Evolutionary conservation across 1,140 invertebrate species (phyloP), one percentile per base, ranked within the genome.

Genomic region (Trichogramma pretiosum): DNA sequence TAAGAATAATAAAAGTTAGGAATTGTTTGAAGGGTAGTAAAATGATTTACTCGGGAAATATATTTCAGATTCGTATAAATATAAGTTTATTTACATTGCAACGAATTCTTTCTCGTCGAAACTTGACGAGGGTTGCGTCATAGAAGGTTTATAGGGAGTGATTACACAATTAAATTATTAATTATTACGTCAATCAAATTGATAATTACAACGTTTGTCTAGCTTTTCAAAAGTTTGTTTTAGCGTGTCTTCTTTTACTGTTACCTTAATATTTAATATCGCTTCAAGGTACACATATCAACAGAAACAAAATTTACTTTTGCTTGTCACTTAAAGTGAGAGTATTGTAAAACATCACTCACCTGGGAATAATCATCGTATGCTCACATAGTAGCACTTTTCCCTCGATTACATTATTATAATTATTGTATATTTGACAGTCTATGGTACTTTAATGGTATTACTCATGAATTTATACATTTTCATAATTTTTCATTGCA

Each of bases 81-180:
- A 69, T 70, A 70, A 64, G 68, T 70, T 70, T 70, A 70, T 70
- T 70, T 70, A 70, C 67, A 70, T 65, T 68, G 61, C 64, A 70
- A 70, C 65, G 65, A 58, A 63, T 66, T 47, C 61, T 60, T n/a
- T n/a, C 56, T 60, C 59, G 58, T 57, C 55, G 56, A 58, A n/a
- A n/a, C 56, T 61, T 56, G 58, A 46, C 50, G 61, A 63, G 57
- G 52, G 44, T 16, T n/a, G n/a, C n/a, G n/a, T n/a, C n/a, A n/a
- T n/a, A 56, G 53, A 58, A 62, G 62, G 62, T 56, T 53, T 54
- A 57, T 66, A 56, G 65, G 60, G 56, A 60, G 48, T 65, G 58
- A 61, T 64, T 50, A 50, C 56, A 64, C 56, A 64, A 50, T 57
- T 63, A 60, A 58, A 58, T 41, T 58, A 58, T 60, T 60, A 62